These are phyloP conservation scores for Eulimnadia texana DNA, from an alignment of 1,140 invertebrate species.

Conservation along the genomic window DNA sequence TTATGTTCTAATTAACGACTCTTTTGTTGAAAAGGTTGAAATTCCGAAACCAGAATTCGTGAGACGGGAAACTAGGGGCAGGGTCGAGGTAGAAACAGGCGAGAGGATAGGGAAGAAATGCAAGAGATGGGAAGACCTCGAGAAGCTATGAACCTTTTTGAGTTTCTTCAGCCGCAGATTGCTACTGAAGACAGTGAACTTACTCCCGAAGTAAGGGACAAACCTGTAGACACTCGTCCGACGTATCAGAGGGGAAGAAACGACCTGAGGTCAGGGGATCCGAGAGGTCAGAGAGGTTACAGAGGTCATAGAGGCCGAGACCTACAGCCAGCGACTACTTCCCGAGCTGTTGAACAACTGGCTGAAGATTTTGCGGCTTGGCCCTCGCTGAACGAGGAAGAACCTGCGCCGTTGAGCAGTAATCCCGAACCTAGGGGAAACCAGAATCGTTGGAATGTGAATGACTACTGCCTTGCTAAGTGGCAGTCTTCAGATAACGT, in stretches of 20 bases:
- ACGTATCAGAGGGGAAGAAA: background rate
- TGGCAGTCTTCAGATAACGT: constrained; percentile 9
- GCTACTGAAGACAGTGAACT: background rate
- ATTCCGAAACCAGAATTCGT: constrained; percentile 25
- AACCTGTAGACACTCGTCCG: background rate
- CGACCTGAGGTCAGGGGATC: background rate
- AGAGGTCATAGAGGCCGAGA: background rate
- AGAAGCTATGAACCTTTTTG: constrained; percentile 1
- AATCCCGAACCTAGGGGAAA: background rate
- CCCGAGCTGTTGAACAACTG: background rate
- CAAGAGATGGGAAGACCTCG: background rate
- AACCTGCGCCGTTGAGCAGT: background rate
- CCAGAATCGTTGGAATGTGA: background rate
- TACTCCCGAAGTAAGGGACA: background rate
- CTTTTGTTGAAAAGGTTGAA: too few relatives aligned
- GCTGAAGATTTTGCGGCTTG: constrained; percentile 9
- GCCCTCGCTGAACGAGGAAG: constrained; percentile 9
- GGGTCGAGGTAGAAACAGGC: constrained; percentile 12
- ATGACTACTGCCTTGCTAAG: constrained; percentile 13
- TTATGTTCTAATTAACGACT: too few relatives aligned
- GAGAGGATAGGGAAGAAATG: background rate
- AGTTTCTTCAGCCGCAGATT: constrained; percentile 7
- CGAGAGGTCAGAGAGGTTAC: background rate
- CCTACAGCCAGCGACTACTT: background rate
- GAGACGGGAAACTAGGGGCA: constrained; percentile 18